Percentiles rank a stretch among this genome's conserved stretches.
Conservation (phyloP, 2,888 invertebrate genomes). For the Pseudanteris insignis region DNA sequence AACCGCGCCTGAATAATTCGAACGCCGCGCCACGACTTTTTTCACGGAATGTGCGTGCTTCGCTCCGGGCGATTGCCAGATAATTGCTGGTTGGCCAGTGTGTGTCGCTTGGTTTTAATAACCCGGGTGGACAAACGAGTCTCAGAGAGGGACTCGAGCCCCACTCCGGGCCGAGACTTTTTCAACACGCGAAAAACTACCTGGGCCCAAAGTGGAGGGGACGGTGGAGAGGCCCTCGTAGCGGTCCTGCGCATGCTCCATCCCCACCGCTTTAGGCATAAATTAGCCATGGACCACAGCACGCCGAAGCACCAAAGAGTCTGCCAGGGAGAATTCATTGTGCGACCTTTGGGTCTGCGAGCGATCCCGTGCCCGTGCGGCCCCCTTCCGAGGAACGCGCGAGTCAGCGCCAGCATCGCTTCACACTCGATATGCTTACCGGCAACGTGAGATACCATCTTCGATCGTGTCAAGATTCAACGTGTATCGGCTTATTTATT, state of each 20-base stretch:
- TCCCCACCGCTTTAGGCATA: slow-evolving; percentile 56
- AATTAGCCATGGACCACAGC: slow-evolving; percentile 51
- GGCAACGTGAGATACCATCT: not conserved
- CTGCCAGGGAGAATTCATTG: slow-evolving; percentile 33
- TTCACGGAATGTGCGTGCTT: slow-evolving; percentile 44
- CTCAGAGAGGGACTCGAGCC: slow-evolving; percentile 51
- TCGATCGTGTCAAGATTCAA: slow-evolving; percentile 7
- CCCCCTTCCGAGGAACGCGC: no score
- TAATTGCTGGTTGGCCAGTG: slow-evolving; percentile 64
- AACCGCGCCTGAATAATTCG: not conserved
- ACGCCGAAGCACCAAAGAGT: not conserved
- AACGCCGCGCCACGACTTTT: not conserved
- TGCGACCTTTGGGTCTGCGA: slow-evolving; percentile 25
- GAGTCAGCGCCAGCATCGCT: no score
- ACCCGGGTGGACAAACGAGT: slow-evolving; percentile 63
- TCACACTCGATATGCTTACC: no score
- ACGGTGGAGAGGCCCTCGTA: slow-evolving; percentile 17
- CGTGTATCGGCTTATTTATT: slow-evolving; percentile 4
- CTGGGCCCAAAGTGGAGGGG: slow-evolving; percentile 37
- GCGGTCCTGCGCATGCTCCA: slow-evolving; percentile 53
- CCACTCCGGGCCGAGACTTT: not conserved
- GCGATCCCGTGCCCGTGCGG: no score
- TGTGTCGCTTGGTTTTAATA: slow-evolving; percentile 66
- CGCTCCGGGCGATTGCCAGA: slow-evolving; percentile 60
- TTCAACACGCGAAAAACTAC: slow-evolving; percentile 28